Base-by-base conservation (phyloP, 2,113 vertebrate species). In the Alces alces region DNA sequence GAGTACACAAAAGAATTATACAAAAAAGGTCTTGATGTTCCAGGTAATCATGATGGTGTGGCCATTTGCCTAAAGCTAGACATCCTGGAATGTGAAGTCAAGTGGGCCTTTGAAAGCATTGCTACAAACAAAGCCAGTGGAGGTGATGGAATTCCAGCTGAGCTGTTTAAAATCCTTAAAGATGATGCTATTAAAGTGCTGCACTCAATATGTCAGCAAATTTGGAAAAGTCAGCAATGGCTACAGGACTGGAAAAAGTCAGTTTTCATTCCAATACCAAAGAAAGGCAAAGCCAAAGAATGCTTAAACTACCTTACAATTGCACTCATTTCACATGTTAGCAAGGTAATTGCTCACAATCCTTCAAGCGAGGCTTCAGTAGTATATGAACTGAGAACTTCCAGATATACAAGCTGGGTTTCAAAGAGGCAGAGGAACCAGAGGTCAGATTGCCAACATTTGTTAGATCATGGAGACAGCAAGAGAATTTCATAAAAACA, bases 361-460 rank as follows among this genome's bases (percentile, higher is more conserved):
- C 36, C 36, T 76, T 76, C 36, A 7, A 76, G 36, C 0, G 1
- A 76, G 36, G 12, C n/a, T 43, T 27, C 1, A 0, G 43, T 14
- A 43, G 70, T 76, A 14, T 43, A 27, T 43, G 23, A 43, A 27
- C 36, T 0, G 0, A 76, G 70, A 76, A 76, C 11, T 43, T 43
- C 39, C 23, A 76, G 39, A 12, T 76, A 23, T 27, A 76, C 39
- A 25, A 39, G 23, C 21, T 76, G 39, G 23, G 70, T 43, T 43
- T 76, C 36, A 25, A 27, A 27, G 36, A 43, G 12, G 12, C 39
- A 76, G 23, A 43, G 70, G 36, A 76, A 14, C 11, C 12, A 76
- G 70, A 76, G 36, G 36, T 27, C 70, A 76, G 23, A 43, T 43
- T 70, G 39, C 12, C 70, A 76, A 43, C 70, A 76, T 7, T 27